Conservation (phyloP, 2,113 vertebrate genomes). For the Tragulus kanchil region DNA sequence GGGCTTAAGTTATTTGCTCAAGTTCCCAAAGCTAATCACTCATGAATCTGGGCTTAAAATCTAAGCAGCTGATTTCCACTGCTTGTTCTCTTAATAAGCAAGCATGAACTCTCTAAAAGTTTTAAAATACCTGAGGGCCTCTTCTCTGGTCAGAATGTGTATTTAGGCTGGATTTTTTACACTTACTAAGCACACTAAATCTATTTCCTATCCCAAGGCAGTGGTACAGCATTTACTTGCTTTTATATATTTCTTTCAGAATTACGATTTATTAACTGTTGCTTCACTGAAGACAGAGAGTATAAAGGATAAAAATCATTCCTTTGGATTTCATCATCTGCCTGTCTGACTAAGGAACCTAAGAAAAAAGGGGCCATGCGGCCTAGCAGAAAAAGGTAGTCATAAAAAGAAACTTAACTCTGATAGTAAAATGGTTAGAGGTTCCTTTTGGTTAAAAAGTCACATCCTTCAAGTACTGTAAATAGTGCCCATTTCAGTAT, state of each 20-base stretch:
- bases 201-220: background rate
- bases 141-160: background rate
- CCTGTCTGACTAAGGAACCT: background rate
- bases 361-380: background rate
- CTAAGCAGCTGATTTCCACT: background rate
- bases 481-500: background rate
- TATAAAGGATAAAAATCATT: background rate
- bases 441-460: background rate
- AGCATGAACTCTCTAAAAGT: background rate
- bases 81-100: background rate
- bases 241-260: background rate
- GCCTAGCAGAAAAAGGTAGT: background rate
- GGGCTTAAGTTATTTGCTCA: background rate
- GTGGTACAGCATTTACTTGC: background rate
- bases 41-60: background rate
- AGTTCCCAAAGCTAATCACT: background rate
- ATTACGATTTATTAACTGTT: conserved; percentile 36
- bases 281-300: background rate
- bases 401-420: background rate
- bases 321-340: background rate
- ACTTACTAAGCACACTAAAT: background rate
- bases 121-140: background rate
- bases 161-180: background rate
- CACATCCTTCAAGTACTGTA: background rate
- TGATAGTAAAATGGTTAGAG: background rate